phyloP scores from a whole-genome alignment of 2,888 invertebrate genomes.

The Spilarctia lutea region DNA sequence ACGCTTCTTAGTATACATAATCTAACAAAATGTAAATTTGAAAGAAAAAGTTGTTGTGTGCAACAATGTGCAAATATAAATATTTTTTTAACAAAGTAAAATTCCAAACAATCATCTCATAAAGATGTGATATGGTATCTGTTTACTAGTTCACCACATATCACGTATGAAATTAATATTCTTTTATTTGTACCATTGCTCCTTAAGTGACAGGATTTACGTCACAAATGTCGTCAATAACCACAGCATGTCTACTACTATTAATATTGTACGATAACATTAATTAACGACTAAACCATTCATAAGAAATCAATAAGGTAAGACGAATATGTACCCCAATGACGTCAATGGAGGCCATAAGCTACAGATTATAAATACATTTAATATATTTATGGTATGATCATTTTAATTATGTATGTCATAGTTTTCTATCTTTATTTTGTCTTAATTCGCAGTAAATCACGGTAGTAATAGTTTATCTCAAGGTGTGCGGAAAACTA shows the following conservation, averaged over 20 bases:
- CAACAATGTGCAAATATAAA: not conserved
- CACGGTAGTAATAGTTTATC: not conserved
- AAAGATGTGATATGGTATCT: not conserved
- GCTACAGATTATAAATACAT: not conserved
- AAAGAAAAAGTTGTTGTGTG: too few relatives aligned
- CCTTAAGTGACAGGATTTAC: conserved; percentile 17
- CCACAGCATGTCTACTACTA: conserved; percentile 17
- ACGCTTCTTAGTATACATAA: too few relatives aligned
- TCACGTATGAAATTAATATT: conserved; percentile 5
- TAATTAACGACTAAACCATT: conserved; percentile 8
- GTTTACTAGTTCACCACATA: conserved; percentile 7
- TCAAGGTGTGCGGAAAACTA: not conserved
- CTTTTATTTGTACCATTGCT: conserved; percentile 14
- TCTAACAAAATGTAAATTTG: too few relatives aligned
- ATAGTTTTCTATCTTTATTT: not conserved
- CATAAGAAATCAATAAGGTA: conserved; percentile 3
- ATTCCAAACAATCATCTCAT: not conserved
- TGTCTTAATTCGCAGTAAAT: not conserved
- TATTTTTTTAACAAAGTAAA: too few relatives aligned
- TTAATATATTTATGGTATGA: not conserved
- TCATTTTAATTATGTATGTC: not conserved
- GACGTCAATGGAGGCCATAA: not conserved
- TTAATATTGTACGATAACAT: conserved; percentile 4
- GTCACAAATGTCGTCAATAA: conserved; percentile 23
- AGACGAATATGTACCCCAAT: not conserved